These are phyloP conservation scores for Syrphus vitripennis DNA, from an alignment of 2,888 invertebrate genomes.

Conservation along the genomic window DNA sequence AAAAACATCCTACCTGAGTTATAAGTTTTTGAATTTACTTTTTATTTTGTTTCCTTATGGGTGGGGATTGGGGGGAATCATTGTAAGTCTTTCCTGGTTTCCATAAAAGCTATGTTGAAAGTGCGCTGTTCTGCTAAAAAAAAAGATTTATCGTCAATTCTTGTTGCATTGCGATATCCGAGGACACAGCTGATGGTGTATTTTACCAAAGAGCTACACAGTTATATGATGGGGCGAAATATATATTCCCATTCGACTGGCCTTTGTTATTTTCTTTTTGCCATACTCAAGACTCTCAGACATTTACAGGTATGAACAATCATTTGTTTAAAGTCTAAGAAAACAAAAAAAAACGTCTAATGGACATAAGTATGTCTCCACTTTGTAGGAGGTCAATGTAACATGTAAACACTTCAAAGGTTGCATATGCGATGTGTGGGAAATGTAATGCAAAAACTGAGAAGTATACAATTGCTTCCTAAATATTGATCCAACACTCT, in stretches of 20 bases:
- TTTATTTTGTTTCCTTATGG: conserved; percentile 32
- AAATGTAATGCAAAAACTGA: conserved; percentile 19
- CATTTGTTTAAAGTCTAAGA: conserved; percentile 34
- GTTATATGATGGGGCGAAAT: neutral
- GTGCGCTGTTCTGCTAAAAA: conserved; percentile 24
- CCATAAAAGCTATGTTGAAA: conserved; percentile 46
- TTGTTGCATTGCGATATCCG: conserved; percentile 24
- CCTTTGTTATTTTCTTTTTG: neutral
- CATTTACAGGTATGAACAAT: conserved; percentile 44
- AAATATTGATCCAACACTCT: conserved; percentile 50
- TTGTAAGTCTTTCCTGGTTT: conserved; percentile 46
- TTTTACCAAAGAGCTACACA: conserved; percentile 8
- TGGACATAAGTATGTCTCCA: conserved; percentile 27
- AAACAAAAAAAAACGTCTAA: conserved; percentile 26
- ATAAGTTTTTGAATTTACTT: conserved; percentile 37
- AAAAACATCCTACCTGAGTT: neutral
- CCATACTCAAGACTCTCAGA: conserved; percentile 44
- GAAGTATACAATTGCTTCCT: conserved; percentile 17
- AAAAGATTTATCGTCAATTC: conserved; percentile 61
- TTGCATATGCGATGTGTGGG: conserved; percentile 24
- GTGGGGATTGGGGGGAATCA: neutral
- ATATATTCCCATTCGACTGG: conserved; percentile 32
- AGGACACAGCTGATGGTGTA: conserved; percentile 59
- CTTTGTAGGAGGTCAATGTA: conserved; percentile 63
- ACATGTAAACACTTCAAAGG: conserved; percentile 66